A percentile compares a stretch with the other conserved stretches of the same genome.
Conservation (phyloP, 2,888 invertebrate genomes). For the Cephus pulcher region DNA sequence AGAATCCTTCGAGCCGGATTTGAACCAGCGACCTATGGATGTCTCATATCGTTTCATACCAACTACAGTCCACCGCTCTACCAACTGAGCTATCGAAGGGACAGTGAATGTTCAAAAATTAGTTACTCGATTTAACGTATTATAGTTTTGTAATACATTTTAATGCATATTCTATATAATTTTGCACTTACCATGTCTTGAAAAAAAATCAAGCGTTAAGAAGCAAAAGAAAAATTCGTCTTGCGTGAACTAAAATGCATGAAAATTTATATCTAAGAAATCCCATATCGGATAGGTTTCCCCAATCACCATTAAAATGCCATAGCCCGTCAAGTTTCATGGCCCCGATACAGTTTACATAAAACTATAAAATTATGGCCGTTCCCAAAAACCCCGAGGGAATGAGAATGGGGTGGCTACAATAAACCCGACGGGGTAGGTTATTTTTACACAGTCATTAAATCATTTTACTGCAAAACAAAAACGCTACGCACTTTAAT, state of each 20-base stretch:
- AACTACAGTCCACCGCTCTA: conserved; percentile 67
- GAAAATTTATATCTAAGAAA: conserved; percentile 47
- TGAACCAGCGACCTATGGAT: conserved; percentile 67
- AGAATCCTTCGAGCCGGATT: conserved; percentile 63
- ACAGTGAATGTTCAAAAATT: background rate
- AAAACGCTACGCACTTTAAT: conserved; percentile 42
- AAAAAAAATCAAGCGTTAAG: background rate
- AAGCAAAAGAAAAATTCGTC: background rate
- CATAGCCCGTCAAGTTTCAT: conserved; percentile 46
- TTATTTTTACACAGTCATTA: conserved; percentile 63
- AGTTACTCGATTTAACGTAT: background rate
- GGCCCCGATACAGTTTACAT: conserved; percentile 64
- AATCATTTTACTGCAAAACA: conserved; percentile 57
- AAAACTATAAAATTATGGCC: conserved; percentile 64
- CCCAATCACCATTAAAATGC: conserved; percentile 64
- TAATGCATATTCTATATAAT: background rate
- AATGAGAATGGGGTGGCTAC: conserved; percentile 32
- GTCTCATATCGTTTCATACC: conserved; percentile 35
- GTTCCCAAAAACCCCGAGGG: conserved; percentile 22
- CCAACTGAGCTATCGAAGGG: conserved; percentile 67
- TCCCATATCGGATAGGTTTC: conserved; percentile 45
- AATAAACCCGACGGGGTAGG: conserved; percentile 50
- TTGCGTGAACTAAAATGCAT: conserved; percentile 11
- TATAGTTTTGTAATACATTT: background rate
- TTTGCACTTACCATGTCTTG: background rate